These are phyloP conservation scores for Pipa parva DNA, from an alignment of 2,113 vertebrate species.

Conservation along the genomic window DNA sequence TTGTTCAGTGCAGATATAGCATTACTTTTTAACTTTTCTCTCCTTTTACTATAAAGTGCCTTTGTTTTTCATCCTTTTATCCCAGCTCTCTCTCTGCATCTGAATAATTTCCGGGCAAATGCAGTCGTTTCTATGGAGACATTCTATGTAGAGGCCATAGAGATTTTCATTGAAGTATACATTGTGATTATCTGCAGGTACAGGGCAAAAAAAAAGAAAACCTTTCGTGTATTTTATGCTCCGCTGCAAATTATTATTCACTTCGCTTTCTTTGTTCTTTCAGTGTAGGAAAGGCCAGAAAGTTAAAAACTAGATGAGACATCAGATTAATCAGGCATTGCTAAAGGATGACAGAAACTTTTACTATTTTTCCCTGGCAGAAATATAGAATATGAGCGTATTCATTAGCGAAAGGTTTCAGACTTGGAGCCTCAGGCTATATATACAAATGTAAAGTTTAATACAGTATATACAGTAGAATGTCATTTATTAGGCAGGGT, in stretches of 20 bases:
- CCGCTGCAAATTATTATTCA: neutral
- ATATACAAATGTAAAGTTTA: too few species aligned
- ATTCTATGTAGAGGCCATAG: neutral
- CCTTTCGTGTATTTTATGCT: conserved; percentile 1
- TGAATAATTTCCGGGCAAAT: conserved; percentile 7
- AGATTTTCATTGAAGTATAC: conserved; percentile 3
- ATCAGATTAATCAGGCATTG: conserved; percentile 1
- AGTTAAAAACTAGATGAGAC: conserved; percentile 6
- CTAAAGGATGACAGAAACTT: neutral
- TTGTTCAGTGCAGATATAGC: neutral
- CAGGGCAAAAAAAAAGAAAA: neutral
- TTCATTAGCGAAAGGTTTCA: too few species aligned
- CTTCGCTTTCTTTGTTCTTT: conserved; percentile 11
- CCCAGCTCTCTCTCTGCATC: neutral
- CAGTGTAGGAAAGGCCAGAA: neutral
- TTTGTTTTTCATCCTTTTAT: neutral
- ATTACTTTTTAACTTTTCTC: too few species aligned
- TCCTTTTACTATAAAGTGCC: neutral
- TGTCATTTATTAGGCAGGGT: too few species aligned
- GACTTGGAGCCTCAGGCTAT: too few species aligned
- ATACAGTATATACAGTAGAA: too few species aligned
- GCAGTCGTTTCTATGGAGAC: conserved; percentile 30
- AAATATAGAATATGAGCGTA: neutral
- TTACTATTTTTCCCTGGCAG: neutral
- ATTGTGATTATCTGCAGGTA: neutral